Evolutionary conservation across 1,140 invertebrate species (phyloP).

Genomic region (Orchestia grillus): DNA sequence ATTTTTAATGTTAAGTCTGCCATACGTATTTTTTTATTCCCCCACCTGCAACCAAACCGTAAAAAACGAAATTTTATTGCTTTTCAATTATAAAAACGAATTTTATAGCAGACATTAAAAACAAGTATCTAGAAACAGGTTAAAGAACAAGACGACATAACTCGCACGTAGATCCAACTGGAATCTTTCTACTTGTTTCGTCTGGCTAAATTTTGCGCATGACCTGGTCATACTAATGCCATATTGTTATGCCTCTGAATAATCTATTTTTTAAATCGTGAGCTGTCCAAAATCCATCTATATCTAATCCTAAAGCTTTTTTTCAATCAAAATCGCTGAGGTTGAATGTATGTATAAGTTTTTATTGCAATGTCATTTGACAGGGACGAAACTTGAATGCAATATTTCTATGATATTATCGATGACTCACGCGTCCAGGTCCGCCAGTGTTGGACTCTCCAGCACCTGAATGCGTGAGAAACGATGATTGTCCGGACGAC

Average conservation of each 20-base stretch:
- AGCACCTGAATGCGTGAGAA: slow-evolving; percentile 84
- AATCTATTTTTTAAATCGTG: background rate
- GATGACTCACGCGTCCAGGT: slow-evolving; percentile 69
- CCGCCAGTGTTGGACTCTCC: slow-evolving; percentile 79
- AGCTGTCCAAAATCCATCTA: background rate
- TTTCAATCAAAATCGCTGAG: background rate
- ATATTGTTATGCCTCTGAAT: background rate
- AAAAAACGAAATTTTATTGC: no score
- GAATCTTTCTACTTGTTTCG: background rate
- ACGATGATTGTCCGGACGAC: slow-evolving; percentile 88
- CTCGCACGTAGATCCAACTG: no score
- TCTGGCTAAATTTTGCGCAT: background rate
- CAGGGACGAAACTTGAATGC: background rate
- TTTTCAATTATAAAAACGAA: no score
- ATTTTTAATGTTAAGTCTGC: no score
- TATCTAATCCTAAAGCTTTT: background rate
- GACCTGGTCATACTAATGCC: background rate
- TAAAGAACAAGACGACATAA: no score
- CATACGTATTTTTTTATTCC: no score
- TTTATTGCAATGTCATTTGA: background rate
- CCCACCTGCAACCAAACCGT: no score
- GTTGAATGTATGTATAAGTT: background rate
- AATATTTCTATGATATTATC: background rate
- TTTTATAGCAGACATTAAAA: no score
- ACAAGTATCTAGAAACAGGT: no score